Conservation (phyloP, 2,113 vertebrate species). For the Holacanthus passer region DNA sequence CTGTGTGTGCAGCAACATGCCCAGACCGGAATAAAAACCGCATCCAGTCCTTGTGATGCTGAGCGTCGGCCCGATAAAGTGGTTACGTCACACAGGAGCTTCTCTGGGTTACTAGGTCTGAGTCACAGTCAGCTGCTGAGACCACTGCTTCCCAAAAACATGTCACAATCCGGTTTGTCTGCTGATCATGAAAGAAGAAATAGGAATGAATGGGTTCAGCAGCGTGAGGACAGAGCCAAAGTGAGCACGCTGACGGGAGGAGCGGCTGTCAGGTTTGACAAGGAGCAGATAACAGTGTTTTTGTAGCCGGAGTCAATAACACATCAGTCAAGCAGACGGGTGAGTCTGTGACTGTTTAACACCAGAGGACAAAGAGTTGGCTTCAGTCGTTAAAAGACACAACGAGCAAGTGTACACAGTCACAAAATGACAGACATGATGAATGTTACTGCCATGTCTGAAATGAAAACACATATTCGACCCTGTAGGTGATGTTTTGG, state of each 20-base stretch:
- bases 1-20: background rate
- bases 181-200: constrained; percentile 42
- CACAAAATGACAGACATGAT: background rate
- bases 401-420: background rate
- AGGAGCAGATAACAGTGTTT: constrained; percentile 38
- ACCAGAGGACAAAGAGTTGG: constrained; percentile 1
- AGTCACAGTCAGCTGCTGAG: constrained; percentile 53
- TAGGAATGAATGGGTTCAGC: background rate
- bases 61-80: background rate
- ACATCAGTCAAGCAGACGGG: constrained; percentile 42
- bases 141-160: constrained; percentile 24
- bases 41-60: constrained; percentile 11
- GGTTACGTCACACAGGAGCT: background rate
- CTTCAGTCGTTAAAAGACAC: constrained; percentile 4
- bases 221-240: background rate
- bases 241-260: background rate
- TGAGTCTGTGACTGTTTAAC: constrained; percentile 8
- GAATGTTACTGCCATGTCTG: background rate
- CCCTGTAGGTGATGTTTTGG: background rate
- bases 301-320: constrained; percentile 38
- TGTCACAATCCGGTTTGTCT: constrained; percentile 18
- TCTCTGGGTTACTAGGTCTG: constrained; percentile 35
- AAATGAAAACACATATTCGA: too few relatives aligned
- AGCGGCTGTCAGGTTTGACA: constrained; percentile 12
- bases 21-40: background rate